phyloP scores from a whole-genome alignment of 2,888 invertebrate genomes.

The Heteromurus nitidus region DNA sequence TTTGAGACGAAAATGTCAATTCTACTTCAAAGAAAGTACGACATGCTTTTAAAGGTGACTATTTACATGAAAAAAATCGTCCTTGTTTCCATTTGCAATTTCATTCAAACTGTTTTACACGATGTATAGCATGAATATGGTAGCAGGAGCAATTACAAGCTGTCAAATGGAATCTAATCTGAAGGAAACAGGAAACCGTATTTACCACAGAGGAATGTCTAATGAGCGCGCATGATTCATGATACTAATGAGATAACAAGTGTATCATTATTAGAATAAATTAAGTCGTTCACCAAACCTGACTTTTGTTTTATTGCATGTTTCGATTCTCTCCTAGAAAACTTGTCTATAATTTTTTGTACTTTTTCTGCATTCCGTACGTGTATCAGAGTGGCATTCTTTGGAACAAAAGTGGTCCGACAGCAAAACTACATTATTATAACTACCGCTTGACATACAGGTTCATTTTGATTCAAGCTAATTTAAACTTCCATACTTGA shows the following conservation, averaged over 20 bases:
- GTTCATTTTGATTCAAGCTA: no score
- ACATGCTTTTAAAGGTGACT: background rate
- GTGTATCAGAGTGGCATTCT: background rate
- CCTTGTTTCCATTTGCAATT: background rate
- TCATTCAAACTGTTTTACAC: no score
- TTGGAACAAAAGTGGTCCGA: background rate
- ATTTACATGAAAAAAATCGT: constrained; percentile 3
- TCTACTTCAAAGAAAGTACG: background rate
- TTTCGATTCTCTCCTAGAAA: background rate
- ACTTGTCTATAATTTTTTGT: no score
- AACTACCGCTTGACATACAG: no score
- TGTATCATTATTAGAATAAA: constrained; percentile 36
- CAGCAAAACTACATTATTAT: no score
- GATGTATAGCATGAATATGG: constrained; percentile 1
- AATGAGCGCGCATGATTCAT: constrained; percentile 25
- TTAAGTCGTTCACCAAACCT: constrained; percentile 26
- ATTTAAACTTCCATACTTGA: no score
- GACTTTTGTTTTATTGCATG: constrained; percentile 2
- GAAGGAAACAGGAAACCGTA: constrained; percentile 35
- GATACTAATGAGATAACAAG: constrained; percentile 31
- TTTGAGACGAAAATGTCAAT: background rate
- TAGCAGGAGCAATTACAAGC: constrained; percentile 17
- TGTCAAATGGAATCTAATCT: constrained; percentile 37
- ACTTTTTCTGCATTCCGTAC: background rate
- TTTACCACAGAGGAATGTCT: constrained; percentile 32